phyloP scores from a whole-genome alignment of 2,797 vertebrate genomes.

The Pterois miles region DNA sequence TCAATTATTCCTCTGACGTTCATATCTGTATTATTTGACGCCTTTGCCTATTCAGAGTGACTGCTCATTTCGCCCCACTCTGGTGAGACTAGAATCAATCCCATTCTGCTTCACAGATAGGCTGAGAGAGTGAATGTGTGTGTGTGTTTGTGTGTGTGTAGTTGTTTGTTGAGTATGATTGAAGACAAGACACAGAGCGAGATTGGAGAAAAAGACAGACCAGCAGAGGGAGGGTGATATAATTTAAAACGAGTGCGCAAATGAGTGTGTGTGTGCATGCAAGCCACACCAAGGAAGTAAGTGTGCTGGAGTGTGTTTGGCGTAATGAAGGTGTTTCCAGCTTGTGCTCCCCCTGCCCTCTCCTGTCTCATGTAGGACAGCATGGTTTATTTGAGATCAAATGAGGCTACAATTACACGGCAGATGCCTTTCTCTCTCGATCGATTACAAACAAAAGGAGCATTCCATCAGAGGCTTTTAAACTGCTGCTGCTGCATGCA shows the following conservation, averaged over 20 bases:
- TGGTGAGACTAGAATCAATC: conserved; percentile 80
- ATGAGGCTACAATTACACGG: conserved; percentile 75
- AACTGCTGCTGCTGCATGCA: conserved; percentile 31
- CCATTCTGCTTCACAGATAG: conserved; percentile 66
- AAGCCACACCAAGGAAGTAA: conserved; percentile 22
- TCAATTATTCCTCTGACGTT: conserved; percentile 82
- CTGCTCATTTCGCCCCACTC: conserved; percentile 72
- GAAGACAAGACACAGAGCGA: conserved; percentile 54
- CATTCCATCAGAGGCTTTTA: conserved; percentile 71
- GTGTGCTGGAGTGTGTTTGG: conserved; percentile 34
- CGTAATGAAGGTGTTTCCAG: conserved; percentile 68
- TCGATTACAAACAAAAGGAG: conserved; percentile 74
- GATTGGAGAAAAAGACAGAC: conserved; percentile 50
- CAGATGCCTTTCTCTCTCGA: conserved; percentile 65
- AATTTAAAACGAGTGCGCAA: conserved; percentile 50
- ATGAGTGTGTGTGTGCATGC: conserved; percentile 24
- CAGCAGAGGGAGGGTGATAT: conserved; percentile 38
- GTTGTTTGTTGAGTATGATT: conserved; percentile 66
- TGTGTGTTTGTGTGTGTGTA: conserved; percentile 25
- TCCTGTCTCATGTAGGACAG: conserved; percentile 55
- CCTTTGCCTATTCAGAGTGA: conserved; percentile 75
- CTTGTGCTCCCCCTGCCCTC: conserved; percentile 37
- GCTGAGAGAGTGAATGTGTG: conserved; percentile 7
- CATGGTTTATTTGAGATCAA: conserved; percentile 75
- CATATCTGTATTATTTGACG: conserved; percentile 83